Evolutionary conservation across 2,113 vertebrate genomes (phyloP).

Genomic region (Equus quagga): DNA sequence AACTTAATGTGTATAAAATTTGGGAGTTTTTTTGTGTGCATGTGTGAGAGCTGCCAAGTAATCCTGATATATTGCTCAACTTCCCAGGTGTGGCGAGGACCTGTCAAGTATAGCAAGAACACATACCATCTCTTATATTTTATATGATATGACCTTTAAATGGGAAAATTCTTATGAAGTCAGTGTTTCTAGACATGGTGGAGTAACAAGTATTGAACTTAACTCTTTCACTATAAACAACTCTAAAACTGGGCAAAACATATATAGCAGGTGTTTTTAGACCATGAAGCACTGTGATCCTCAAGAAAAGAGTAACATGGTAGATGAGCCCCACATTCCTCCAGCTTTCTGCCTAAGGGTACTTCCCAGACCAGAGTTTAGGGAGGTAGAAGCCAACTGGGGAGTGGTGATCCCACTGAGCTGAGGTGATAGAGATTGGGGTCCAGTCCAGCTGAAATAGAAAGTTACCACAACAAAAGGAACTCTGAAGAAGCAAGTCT

Average conservation of each 20-base stretch:
- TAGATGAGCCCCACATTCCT: not conserved
- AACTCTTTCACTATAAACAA: not conserved
- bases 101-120: not conserved
- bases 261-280: not conserved
- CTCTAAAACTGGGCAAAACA: not conserved
- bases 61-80: not conserved
- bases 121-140: not conserved
- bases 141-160: not conserved
- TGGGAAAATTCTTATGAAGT: slow-evolving; percentile 9
- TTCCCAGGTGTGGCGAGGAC: not conserved
- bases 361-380: not conserved
- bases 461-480: not conserved
- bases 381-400: not conserved
- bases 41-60: not conserved
- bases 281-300: not conserved
- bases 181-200: not conserved
- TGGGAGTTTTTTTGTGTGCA: not conserved
- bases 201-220: not conserved
- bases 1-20: not conserved
- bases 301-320: not conserved
- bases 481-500: not conserved
- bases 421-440: not conserved
- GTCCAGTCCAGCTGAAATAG: not conserved
- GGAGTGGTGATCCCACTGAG: not conserved
- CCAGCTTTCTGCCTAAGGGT: not conserved